Base-by-base conservation (phyloP, 2,888 invertebrate genomes). In the Tachina lurida region DNA sequence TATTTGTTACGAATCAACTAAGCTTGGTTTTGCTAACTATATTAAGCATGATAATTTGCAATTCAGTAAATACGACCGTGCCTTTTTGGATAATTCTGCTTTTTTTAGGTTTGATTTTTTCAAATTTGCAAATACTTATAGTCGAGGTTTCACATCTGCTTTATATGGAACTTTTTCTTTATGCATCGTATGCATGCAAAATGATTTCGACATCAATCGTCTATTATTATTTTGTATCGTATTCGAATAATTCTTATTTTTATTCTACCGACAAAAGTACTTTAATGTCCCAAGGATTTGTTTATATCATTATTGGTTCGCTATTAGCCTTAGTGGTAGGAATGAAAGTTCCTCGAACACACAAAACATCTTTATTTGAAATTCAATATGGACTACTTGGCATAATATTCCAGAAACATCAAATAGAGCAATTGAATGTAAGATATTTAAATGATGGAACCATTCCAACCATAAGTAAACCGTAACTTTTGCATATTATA, bases 391-490 rank as follows among this genome's bases (percentile, higher is more conserved):
- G 89, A 39, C 85, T 91, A 10, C 88, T 91, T 54, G 92, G 92
- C 67, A 92, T 92, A 65, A 91, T 92, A 76, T 92, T 91, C 73
- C 89, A 89, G 83, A 90, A 92, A 79, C 92, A 92, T 87, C 91
- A 92, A 86, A 92, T 92, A 75, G 92, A 92, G 58, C 91, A 92
- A 83, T 77, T 92, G 7, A 92, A 92, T 87, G 90, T 92, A 4
- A 89, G 88, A 39, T 92, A 90, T 88, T 88, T 92, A 7, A 90
- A 90, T 82, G 91, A 91, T 84, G 92, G 92, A 75, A 91, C 91
- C 43, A 92, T 92, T 54, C 92, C 92, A 31, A 92, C 92, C 3
- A 90, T 91, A 49, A 89, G 85, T 60, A 82, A 84, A 10, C 87
- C 87, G 47, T 54, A 74, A 7, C 76, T 85, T 82, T 54, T 88